Evolutionary conservation across 2,797 vertebrate genomes (phyloP), one percentile per base, ranked within the genome.

Genomic region (Synaphobranchus kaupii): DNA sequence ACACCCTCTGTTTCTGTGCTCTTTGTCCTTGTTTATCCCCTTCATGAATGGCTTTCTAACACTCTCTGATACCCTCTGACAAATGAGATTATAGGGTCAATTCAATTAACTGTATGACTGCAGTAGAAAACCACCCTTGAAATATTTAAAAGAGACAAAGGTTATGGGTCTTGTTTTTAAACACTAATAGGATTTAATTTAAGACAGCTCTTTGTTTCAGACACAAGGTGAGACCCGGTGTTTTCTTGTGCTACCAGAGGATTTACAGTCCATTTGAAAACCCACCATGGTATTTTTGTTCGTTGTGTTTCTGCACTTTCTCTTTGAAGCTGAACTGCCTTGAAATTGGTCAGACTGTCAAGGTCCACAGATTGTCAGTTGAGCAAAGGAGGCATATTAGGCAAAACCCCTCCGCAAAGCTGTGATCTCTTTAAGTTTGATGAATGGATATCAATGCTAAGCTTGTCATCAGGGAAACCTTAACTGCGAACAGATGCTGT

Each of bases 51-150:
- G 39, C 34, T 47, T 47, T 39, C 39, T 47, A 13, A 78, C 22
- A 39, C 73, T 78, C 15, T 22, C 10, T 39, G 20, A 0, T 80
- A 20, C 76, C 34, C 31, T 80, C 39, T 80, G 76, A 47, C 76
- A 80, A 34, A 81, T 81, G 47, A 81, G 78, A 81, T 81, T 81
- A 81, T 6, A 1, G 44, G 7, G 44, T 81, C 78, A 50, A 50
- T 50, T 81, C 78, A 47, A 78, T 78, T 78, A 78, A 78, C 73
- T 47, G 78, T 50, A 50, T 48, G 78, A 81, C 78, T 50, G 39
- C 47, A 17, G 25, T 8, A 48, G 78, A 22, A 25, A 39, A 25
- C 47, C 9, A 25, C 44, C 20, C 78, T n/a, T 25, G 20, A 22
- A 81, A 50, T n/a, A 20, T n/a, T n/a, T 81, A 15, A 81, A 50